These are phyloP conservation scores for Amphipoea oculea DNA, from an alignment of 2,888 invertebrate species.

Conservation along the genomic window DNA sequence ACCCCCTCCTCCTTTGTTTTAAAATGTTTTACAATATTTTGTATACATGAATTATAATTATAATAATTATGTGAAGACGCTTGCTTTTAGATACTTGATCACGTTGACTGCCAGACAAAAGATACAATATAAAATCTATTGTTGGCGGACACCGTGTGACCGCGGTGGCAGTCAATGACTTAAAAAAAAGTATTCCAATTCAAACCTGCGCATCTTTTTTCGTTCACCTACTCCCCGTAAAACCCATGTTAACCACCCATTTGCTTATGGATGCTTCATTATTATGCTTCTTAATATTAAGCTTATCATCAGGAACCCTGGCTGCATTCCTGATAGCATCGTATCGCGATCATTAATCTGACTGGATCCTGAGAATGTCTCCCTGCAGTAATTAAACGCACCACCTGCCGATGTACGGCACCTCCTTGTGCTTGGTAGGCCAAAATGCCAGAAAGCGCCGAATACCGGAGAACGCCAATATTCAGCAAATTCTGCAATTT, in stretches of 20 bases:
- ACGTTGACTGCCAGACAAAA: too few species aligned
- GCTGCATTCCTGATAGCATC: slow-evolving; percentile 23
- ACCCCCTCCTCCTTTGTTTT: not conserved
- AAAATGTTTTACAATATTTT: too few species aligned
- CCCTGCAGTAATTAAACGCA: slow-evolving; percentile 38
- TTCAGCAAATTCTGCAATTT: not conserved
- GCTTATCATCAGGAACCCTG: slow-evolving; percentile 36
- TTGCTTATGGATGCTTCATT: slow-evolving; percentile 11
- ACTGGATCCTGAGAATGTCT: slow-evolving; percentile 36
- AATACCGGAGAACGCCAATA: not conserved
- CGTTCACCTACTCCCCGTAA: not conserved
- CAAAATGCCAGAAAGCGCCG: not conserved
- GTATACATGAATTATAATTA: too few species aligned
- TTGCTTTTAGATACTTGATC: too few species aligned
- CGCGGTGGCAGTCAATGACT: too few species aligned
- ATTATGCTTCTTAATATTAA: slow-evolving; percentile 30
- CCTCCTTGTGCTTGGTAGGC: not conserved
- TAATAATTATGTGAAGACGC: too few species aligned
- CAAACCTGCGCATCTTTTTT: not conserved
- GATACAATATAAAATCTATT: too few species aligned
- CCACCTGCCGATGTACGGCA: slow-evolving; percentile 42
- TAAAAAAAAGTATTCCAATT: not conserved
- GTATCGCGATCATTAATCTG: slow-evolving; percentile 52
- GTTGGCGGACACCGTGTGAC: too few species aligned
- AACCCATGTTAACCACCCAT: not conserved